Conservation (phyloP, 1,140 invertebrate genomes). For the Ceratosolen solmsi region DNA sequence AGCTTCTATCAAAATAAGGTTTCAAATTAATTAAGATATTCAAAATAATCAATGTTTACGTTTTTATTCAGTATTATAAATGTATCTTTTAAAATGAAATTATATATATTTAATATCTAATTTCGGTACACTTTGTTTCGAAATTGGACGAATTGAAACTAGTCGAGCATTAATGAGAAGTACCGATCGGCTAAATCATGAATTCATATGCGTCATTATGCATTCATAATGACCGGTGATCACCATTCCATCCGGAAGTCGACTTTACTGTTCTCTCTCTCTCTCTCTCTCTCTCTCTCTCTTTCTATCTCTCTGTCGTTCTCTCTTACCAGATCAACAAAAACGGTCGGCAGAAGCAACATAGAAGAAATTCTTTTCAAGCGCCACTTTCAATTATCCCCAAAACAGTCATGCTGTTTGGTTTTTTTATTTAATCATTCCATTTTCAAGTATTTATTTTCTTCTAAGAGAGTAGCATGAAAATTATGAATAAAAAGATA, state of each 20-base stretch:
- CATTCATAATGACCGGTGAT: conserved; percentile 70
- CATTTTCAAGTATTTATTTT: conserved; percentile 74
- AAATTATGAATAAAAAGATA: neutral
- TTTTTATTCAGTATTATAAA: too few species aligned
- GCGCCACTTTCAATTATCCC: conserved; percentile 75
- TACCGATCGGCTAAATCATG: conserved; percentile 57
- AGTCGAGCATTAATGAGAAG: conserved; percentile 64
- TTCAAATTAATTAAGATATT: too few species aligned
- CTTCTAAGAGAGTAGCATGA: neutral
- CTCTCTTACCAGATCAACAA: conserved; percentile 1
- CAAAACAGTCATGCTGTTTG: conserved; percentile 73
- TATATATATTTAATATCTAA: too few species aligned
- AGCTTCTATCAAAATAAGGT: too few species aligned
- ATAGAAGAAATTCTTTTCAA: conserved; percentile 49
- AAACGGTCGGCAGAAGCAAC: conserved; percentile 51
- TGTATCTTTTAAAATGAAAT: too few species aligned
- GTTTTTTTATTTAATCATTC: conserved; percentile 74
- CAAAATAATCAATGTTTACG: too few species aligned
- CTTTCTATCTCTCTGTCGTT: neutral
- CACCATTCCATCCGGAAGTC: conserved; percentile 65
- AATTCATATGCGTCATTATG: too few species aligned
- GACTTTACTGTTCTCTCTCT: neutral
- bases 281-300: conserved; percentile 23
- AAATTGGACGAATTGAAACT: neutral
- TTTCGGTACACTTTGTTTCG: neutral